Conservation (phyloP, 2,888 invertebrate genomes). For the Andrena dorsata region DNA sequence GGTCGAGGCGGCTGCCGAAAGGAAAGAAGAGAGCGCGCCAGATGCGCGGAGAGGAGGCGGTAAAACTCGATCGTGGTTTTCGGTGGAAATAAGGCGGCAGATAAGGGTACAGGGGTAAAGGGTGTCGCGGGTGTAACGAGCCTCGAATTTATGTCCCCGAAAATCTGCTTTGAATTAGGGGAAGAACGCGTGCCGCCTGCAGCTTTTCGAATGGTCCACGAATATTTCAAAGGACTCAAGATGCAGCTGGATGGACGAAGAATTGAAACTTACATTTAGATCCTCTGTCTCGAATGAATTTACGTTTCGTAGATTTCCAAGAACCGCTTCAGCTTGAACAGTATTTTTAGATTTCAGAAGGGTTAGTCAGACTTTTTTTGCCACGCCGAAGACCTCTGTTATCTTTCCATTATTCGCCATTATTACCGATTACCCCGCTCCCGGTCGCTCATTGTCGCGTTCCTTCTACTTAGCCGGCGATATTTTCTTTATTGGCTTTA, state of each 20-base stretch:
- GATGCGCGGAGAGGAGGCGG: conserved; percentile 38
- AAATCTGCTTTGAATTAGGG: conserved; percentile 73
- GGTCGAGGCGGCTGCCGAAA: conserved; percentile 10
- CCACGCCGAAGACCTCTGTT: conserved; percentile 18
- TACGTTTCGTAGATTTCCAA: too few relatives aligned
- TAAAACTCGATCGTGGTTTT: conserved; percentile 38
- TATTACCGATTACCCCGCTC: conserved; percentile 43
- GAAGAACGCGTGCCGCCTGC: conserved; percentile 71
- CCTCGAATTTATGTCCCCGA: conserved; percentile 42
- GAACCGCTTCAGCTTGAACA: too few relatives aligned
- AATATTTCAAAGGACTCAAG: background rate
- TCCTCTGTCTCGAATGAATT: background rate
- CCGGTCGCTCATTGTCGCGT: conserved; percentile 16
- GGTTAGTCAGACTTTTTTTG: background rate
- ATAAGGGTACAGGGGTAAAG: conserved; percentile 19
- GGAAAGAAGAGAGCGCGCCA: conserved; percentile 37
- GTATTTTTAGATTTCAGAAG: too few relatives aligned
- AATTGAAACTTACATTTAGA: background rate
- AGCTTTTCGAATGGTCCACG: conserved; percentile 12
- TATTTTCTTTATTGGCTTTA: conserved; percentile 74
- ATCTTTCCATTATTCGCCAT: conserved; percentile 52
- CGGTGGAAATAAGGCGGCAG: conserved; percentile 44
- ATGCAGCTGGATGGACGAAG: background rate
- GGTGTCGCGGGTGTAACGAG: conserved; percentile 18
- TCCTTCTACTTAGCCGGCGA: conserved; percentile 48